Evolutionary conservation across 1,140 invertebrate genomes (phyloP), one percentile per base, ranked within the genome.

Genomic region (Bombus difficillimus): DNA sequence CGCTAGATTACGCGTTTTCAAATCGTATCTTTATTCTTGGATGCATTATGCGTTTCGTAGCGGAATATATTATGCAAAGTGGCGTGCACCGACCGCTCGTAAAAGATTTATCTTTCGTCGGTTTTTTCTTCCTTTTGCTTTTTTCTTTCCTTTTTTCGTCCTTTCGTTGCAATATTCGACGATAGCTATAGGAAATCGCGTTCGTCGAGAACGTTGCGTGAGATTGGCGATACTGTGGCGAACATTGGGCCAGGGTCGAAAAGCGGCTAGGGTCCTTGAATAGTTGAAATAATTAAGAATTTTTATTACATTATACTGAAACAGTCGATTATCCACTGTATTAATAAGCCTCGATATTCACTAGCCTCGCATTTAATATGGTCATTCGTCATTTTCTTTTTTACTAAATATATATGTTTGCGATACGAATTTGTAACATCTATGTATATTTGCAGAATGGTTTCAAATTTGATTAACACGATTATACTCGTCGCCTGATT

Each of bases 61-160:
- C 18, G 39, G 66, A 34, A 84, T 84, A 79, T 53, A 71, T 79
- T 79, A 84, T 84, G 75, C 75, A 79, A 84, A 84, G n/a, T 32
- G 75, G 25, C 25, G 22, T 43, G 75, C 34, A 34, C 22, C 64
- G 25, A 6, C 28, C 9, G 47, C 53, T 47, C 80, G n/a, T 69
- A 78, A 78, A 59, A 71, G 39, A 41, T 77, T 32, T 53, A 9
- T 83, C 71, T 64, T 22, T 68, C 9, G 6, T 66, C 25, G 13
- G 5, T 15, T 12, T 64, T 13, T 64, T 62, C 28, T 62, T 62
- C 3, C 62, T 32, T 66, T 66, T 43, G 12, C 1, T 6, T 18
- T 18, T 22, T 53, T 6, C 0, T 0, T 15, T 1, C 3, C 9
- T n/a, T 4, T 28, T 59, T 37, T 13, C 59, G 25, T 13, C 1